phyloP scores from a whole-genome alignment of 2,113 vertebrate species.

The Pterophyllum scalare region DNA sequence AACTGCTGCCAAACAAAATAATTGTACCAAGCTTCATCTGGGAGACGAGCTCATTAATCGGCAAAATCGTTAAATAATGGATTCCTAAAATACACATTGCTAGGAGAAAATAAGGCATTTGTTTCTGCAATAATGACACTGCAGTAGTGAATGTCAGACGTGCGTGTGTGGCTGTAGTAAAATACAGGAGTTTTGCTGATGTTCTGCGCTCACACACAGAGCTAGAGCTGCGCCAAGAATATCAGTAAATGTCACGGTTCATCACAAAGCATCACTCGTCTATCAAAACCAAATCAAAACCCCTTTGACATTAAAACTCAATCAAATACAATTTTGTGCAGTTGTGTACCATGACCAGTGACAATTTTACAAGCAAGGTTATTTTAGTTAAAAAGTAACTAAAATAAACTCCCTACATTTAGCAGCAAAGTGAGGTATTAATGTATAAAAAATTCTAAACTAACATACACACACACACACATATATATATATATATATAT shows the following conservation, averaged over 20 bases:
- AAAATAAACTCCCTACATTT: not conserved
- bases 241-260: not conserved
- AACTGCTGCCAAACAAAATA: slow-evolving; percentile 52
- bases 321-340: not conserved
- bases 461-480: too few relatives aligned
- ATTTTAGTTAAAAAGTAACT: not conserved
- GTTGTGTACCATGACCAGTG: not conserved
- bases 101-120: not conserved
- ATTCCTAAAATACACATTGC: not conserved
- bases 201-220: not conserved
- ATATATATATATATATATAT: not conserved
- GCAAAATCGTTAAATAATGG: not conserved
- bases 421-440: rapidly evolving
- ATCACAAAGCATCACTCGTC: not conserved
- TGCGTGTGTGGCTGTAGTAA: not conserved
- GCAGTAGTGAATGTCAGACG: not conserved
- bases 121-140: slow-evolving; percentile 1
- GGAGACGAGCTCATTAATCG: slow-evolving; percentile 19
- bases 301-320: not conserved
- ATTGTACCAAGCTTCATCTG: not conserved
- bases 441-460: not conserved
- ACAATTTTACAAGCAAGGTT: too few relatives aligned
- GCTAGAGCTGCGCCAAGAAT: not conserved
- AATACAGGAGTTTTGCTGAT: not conserved
- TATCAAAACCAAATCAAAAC: not conserved